phyloP scores from a whole-genome alignment of 2,888 invertebrate genomes.

The Catotricha subobsoleta region DNA sequence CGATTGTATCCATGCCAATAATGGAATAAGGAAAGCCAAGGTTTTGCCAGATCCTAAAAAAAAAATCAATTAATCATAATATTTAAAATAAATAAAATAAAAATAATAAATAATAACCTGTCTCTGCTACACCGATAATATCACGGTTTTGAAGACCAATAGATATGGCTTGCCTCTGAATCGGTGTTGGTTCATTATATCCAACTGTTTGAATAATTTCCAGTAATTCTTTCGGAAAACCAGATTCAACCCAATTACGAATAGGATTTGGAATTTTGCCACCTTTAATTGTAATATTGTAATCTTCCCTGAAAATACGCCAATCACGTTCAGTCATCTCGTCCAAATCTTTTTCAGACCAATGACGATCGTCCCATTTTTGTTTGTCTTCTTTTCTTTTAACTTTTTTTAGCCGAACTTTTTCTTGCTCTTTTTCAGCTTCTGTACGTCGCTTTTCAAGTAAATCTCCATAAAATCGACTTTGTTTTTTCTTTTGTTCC shows the following conservation, averaged over 20 bases:
- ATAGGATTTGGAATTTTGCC: slow-evolving; percentile 94
- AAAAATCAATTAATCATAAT: not conserved
- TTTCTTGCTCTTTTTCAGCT: slow-evolving; percentile 92
- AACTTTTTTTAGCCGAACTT: slow-evolving; percentile 76
- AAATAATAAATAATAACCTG: slow-evolving; percentile 22
- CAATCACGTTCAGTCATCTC: slow-evolving; percentile 99
- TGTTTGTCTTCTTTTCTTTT: slow-evolving; percentile 94
- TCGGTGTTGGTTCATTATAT: slow-evolving; percentile 96
- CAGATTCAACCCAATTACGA: slow-evolving; percentile 86
- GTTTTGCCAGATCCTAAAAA: slow-evolving; percentile 92
- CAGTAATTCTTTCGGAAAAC: slow-evolving; percentile 72
- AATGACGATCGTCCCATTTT: slow-evolving; percentile 97
- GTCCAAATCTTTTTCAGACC: slow-evolving; percentile 83
- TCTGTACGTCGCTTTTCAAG: slow-evolving; percentile 89
- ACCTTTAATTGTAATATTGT: slow-evolving; percentile 95
- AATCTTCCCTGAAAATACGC: slow-evolving; percentile 99
- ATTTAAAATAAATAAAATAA: not conserved
- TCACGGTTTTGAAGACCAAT: slow-evolving; percentile 89
- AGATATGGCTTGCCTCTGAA: slow-evolving; percentile 97
- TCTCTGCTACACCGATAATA: slow-evolving; percentile 98
- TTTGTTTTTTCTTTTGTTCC: slow-evolving; percentile 84
- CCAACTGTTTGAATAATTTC: slow-evolving; percentile 90
- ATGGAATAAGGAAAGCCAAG: slow-evolving; percentile 89
- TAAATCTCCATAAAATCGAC: slow-evolving; percentile 91
- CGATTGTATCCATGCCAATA: slow-evolving; percentile 94